Evolutionary conservation across 1,140 invertebrate species (phyloP), one percentile per base, ranked within the genome.

Genomic region (Pseudomyrmex gracilis): DNA sequence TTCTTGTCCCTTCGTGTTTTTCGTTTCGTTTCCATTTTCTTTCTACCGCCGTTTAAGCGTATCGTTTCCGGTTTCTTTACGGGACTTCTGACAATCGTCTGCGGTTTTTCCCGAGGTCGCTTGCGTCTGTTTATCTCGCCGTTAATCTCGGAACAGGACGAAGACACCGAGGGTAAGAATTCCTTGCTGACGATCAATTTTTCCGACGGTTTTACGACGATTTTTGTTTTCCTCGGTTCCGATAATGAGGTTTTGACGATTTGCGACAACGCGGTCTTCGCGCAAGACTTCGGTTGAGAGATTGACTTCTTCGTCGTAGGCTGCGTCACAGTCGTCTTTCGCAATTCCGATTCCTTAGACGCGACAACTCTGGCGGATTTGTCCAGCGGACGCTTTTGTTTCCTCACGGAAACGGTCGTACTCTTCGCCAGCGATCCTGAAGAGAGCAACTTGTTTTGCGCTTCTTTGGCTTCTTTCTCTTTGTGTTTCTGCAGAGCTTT

Each of bases 401-500:
- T 92, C 13, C 0, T 71, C 55, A 24, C 70, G 15, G 91, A 90
- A 34, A 93, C 93, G 34, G 34, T 34, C 2, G 93, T 92, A 77
- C 90, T 95, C 85, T 93, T 95, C 5, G 94, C 89, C 0, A 91
- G 88, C 0, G 92, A 92, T 34, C 92, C 93, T 2, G 92, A 85
- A 13, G 92, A 85, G 5, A 89, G 10, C 17, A 63, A 57, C 12
- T 64, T 74, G 53, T 77, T 85, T n/a, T 58, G 68, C 24, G 34
- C 53, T 73, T 58, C 61, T 71, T 88, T 90, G 2, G 24, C 34
- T 45, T 93, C 88, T 24, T 85, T 90, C 1, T 89, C 85, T 71
- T 89, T 91, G 22, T 92, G 92, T 63, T 93, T 95, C 22, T 94
- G 95, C 24, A 96, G 89, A 1, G 94, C 95, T 89, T 95, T 96